These are phyloP conservation scores for Musca domestica DNA, from an alignment of 1,140 invertebrate species.

Conservation along the genomic window DNA sequence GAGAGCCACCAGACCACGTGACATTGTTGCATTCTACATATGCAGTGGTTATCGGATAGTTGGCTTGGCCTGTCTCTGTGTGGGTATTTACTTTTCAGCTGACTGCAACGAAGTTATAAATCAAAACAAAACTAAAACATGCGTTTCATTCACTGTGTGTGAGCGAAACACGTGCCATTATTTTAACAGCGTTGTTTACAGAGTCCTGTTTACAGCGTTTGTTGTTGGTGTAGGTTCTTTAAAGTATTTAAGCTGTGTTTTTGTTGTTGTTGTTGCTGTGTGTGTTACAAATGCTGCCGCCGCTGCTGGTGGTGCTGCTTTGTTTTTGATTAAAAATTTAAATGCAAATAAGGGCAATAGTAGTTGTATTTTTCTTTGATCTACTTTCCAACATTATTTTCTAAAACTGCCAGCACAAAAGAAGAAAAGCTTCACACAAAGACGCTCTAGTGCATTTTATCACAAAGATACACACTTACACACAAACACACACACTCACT, in stretches of 20 bases:
- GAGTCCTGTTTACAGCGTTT: conserved; percentile 11
- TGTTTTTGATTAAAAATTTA: conserved; percentile 7
- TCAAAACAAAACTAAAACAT: conserved; percentile 52
- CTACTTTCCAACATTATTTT: no score
- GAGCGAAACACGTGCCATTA: conserved; percentile 51
- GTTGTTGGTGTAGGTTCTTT: conserved; percentile 15
- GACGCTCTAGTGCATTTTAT: no score
- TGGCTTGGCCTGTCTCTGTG: conserved; percentile 10
- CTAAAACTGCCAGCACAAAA: no score
- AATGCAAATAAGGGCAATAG: conserved; percentile 8
- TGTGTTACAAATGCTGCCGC: no score
- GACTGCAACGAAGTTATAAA: conserved; percentile 48
- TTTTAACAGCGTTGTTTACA: conserved; percentile 33
- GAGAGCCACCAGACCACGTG: conserved; percentile 41
- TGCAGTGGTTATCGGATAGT: conserved; percentile 14
- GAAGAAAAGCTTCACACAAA: no score
- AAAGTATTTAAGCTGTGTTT: no score
- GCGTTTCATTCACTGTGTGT: conserved; percentile 24
- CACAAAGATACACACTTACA: not conserved
- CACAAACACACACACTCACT: not conserved
- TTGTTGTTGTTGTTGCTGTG: no score
- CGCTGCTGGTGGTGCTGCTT: not conserved
- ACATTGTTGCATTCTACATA: conserved; percentile 41
- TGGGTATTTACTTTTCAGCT: conserved; percentile 26
- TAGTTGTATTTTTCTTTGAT: no score